These are phyloP conservation scores for Propithecus deckenii DNA, from an alignment of 2,797 vertebrate genomes.

Conservation along the genomic window DNA sequence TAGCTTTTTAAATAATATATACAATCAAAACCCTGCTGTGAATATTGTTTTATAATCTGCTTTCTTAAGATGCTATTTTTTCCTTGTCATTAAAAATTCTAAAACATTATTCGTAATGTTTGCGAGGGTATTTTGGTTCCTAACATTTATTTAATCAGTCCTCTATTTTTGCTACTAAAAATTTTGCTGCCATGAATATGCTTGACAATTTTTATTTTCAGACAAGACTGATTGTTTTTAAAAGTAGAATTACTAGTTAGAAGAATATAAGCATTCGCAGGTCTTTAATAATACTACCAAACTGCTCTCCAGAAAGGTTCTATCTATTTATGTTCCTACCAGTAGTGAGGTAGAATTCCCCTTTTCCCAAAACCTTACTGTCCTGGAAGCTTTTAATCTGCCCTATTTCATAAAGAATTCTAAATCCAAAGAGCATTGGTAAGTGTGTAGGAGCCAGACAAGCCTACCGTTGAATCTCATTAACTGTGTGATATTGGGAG, in stretches of 20 bases:
- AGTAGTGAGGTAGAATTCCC: neutral
- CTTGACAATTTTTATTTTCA: conserved; percentile 26
- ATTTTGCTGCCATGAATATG: neutral
- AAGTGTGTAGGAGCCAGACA: neutral
- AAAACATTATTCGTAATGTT: conserved; percentile 54
- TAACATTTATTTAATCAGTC: conserved; percentile 40
- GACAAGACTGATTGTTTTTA: neutral
- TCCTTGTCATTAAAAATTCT: conserved; percentile 48
- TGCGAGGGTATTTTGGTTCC: conserved; percentile 32
- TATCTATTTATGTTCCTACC: neutral
- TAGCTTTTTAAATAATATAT: conserved; percentile 46
- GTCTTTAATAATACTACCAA: neutral
- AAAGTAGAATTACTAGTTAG: conserved; percentile 2
- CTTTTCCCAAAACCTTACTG: neutral
- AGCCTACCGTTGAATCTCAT: neutral
- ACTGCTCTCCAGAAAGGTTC: neutral
- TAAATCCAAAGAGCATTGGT: neutral
- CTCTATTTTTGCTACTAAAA: conserved; percentile 27
- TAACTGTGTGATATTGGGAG: neutral
- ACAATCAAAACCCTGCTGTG: conserved; percentile 28
- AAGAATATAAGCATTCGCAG: neutral
- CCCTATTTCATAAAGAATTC: neutral
- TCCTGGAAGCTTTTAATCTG: neutral
- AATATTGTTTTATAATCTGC: conserved; percentile 39
- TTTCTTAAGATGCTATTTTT: conserved; percentile 40